Evolutionary conservation across 1,140 invertebrate species (phyloP).

Genomic region (Drosophila tsacasi): DNA sequence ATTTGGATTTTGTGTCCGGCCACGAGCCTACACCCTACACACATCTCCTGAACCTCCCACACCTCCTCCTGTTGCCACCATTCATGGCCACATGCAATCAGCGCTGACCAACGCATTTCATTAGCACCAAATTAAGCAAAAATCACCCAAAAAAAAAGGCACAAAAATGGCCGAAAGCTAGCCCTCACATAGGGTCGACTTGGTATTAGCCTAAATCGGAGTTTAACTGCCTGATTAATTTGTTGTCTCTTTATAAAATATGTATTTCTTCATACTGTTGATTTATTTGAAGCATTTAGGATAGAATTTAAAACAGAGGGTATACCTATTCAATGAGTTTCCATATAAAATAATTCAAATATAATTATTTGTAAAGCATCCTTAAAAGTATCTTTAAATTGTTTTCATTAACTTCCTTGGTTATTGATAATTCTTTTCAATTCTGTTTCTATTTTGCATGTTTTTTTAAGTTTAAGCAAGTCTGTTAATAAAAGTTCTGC

Average conservation of each 20-base stretch:
- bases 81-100: slow-evolving; percentile 71
- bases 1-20: slow-evolving; percentile 40
- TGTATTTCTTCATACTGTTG: too few relatives aligned
- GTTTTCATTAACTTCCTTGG: neutral
- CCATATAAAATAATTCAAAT: too few relatives aligned
- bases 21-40: neutral
- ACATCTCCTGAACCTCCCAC: too few relatives aligned
- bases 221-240: neutral
- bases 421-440: too few relatives aligned
- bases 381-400: neutral
- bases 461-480: neutral
- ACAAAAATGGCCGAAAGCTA: neutral
- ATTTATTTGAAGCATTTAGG: too few relatives aligned
- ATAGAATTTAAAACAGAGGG: too few relatives aligned
- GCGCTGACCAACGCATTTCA: slow-evolving; percentile 66
- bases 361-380: too few relatives aligned
- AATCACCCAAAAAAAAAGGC: slow-evolving; percentile 55
- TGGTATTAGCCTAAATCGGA: neutral
- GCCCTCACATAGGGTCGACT: neutral
- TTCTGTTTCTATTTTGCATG: too few relatives aligned
- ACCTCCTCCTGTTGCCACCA: neutral
- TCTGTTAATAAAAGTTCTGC: neutral
- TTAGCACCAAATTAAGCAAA: slow-evolving; percentile 77
- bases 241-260: neutral
- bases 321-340: too few relatives aligned